These are phyloP conservation scores for Hippocampus guttulatus DNA, from an alignment of 2,113 vertebrate species.

Conservation along the genomic window DNA sequence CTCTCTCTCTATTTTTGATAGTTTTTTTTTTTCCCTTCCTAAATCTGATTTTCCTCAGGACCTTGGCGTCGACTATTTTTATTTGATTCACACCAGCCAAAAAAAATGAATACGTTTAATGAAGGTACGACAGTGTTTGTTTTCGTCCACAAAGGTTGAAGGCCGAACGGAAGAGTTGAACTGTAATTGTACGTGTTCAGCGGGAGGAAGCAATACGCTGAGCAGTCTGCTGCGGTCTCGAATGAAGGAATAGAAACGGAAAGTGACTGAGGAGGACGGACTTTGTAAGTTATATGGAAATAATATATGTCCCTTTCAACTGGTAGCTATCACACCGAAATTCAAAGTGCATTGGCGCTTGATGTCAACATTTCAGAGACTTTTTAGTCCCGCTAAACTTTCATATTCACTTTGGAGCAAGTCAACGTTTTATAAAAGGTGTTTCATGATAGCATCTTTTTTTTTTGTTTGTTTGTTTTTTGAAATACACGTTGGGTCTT, in stretches of 20 bases:
- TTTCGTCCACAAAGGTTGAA: too few relatives aligned
- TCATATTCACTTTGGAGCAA: conserved; percentile 55
- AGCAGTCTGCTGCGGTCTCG: too few relatives aligned
- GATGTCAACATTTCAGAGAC: conserved; percentile 60
- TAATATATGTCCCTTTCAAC: conserved; percentile 69
- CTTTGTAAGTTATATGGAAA: conserved; percentile 64
- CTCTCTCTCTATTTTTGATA: conserved; percentile 67
- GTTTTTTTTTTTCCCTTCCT: conserved; percentile 31
- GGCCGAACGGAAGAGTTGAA: not conserved
- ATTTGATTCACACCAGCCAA: conserved; percentile 15
- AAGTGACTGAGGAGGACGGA: conserved; percentile 42
- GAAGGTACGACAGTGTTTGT: not conserved
- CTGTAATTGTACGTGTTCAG: conserved; percentile 25
- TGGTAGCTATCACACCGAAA: conserved; percentile 46
- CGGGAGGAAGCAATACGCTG: conserved; percentile 4
- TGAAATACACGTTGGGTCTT: conserved; percentile 63
- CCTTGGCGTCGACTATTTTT: conserved; percentile 25
- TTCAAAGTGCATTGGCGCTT: conserved; percentile 43
- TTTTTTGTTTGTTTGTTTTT: conserved; percentile 45
- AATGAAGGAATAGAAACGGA: conserved; percentile 41
- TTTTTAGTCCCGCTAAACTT: conserved; percentile 47
- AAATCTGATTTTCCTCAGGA: conserved; percentile 32
- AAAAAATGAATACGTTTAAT: not conserved
- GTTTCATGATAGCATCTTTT: conserved; percentile 69
- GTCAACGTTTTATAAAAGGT: conserved; percentile 60